These are phyloP conservation scores for Gymnogyps californianus DNA, from an alignment of 2,113 vertebrate species.

Conservation along the genomic window DNA sequence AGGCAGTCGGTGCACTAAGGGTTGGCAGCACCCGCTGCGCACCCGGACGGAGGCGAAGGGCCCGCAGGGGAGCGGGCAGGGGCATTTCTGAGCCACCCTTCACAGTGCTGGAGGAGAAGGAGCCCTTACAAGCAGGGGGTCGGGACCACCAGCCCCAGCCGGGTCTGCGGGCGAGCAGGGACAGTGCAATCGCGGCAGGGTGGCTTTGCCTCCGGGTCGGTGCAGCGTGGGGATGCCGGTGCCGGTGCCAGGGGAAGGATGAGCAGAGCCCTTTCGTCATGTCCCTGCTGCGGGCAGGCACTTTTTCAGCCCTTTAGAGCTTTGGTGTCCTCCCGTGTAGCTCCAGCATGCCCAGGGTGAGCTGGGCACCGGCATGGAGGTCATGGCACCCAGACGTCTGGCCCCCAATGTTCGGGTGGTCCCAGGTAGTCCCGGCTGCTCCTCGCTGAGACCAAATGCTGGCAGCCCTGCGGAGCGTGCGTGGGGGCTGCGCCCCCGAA, in stretches of 20 bases:
- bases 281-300: background rate
- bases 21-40: background rate
- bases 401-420: rapidly evolving
- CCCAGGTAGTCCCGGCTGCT: rapidly evolving
- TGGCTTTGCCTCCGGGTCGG: background rate
- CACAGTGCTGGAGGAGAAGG: background rate
- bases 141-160: rapidly evolving
- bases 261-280: background rate
- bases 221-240: rapidly evolving
- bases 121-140: background rate
- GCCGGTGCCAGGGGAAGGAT: background rate
- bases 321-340: background rate
- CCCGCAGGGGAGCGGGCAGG: background rate
- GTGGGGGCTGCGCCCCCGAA: rapidly evolving
- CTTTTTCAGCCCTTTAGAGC: background rate
- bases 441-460: rapidly evolving
- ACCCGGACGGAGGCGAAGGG: background rate
- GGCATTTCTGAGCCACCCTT: background rate
- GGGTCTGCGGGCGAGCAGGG: background rate
- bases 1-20: background rate
- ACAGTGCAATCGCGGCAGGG: background rate
- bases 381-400: background rate
- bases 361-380: too few species aligned
- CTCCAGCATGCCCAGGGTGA: background rate
- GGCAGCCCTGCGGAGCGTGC: rapidly evolving